phyloP scores from a whole-genome alignment of 2,113 vertebrate species.

The Prunella fulvescens region DNA sequence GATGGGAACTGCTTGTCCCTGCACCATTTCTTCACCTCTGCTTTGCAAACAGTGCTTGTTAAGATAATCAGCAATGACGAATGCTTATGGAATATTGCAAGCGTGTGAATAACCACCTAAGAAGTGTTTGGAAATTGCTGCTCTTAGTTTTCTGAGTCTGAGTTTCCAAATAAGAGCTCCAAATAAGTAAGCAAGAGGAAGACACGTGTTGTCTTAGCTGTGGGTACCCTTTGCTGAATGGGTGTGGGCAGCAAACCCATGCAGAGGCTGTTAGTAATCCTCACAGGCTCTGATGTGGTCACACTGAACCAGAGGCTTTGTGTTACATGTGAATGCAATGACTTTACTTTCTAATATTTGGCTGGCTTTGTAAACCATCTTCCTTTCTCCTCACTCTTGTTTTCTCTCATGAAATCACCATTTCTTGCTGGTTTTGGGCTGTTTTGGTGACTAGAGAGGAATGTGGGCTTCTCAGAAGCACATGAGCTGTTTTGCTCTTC shows the following conservation, averaged over 20 bases:
- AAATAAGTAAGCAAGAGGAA: not conserved
- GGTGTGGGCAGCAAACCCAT: not conserved
- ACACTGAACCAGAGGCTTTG: not conserved
- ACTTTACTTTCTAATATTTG: constrained; percentile 14
- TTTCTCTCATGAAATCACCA: not conserved
- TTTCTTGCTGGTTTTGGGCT: not conserved
- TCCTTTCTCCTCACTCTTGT: not conserved
- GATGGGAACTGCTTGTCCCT: not conserved
- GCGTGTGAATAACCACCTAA: not conserved
- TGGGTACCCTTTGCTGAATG: not conserved
- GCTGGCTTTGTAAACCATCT: not conserved
- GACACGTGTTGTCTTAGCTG: not conserved
- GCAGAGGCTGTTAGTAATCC: not conserved
- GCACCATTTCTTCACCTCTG: not conserved
- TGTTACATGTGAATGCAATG: not conserved
- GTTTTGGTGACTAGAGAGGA: not conserved
- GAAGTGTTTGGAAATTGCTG: not conserved
- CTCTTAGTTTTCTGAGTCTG: not conserved
- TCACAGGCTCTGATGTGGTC: not conserved
- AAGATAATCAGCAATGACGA: not conserved
- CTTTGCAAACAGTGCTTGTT: not conserved
- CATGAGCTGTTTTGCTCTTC: not conserved
- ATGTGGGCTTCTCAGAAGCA: not conserved
- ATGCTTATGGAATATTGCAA: not conserved
- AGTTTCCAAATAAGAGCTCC: not conserved